phyloP scores from a whole-genome alignment of 2,797 vertebrate species.

The Acomys russatus region DNA sequence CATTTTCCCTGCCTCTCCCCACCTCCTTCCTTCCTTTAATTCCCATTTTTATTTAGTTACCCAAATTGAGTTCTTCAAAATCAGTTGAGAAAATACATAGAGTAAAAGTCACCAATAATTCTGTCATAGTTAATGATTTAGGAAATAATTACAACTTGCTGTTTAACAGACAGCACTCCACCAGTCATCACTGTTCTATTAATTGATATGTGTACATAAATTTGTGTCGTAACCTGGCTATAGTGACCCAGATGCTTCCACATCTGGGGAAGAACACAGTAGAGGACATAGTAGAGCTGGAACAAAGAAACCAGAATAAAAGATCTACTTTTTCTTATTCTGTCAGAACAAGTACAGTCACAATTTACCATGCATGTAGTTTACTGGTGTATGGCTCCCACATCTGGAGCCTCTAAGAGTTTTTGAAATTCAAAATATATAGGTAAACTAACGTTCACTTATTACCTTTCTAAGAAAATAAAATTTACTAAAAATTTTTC shows the following conservation, averaged over 20 bases:
- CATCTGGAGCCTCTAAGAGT: not conserved
- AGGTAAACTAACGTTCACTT: slow-evolving; percentile 46
- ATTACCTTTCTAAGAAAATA: slow-evolving; percentile 19
- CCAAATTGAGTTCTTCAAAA: slow-evolving; percentile 50
- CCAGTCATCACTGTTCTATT: not conserved
- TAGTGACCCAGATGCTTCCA: slow-evolving; percentile 17
- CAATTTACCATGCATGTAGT: not conserved
- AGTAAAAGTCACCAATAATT: slow-evolving; percentile 18
- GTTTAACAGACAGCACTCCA: not conserved
- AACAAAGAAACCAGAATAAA: slow-evolving; percentile 30
- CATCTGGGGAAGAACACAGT: slow-evolving; percentile 10
- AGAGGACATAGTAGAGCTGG: not conserved
- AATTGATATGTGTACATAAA: not conserved
- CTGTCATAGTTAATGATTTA: slow-evolving; percentile 20
- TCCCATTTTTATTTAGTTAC: slow-evolving; percentile 63
- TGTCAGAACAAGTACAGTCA: slow-evolving; percentile 2
- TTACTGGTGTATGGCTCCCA: not conserved
- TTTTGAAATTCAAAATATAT: slow-evolving; percentile 54
- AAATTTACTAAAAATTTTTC: not conserved
- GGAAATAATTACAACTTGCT: slow-evolving; percentile 15
- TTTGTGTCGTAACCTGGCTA: slow-evolving; percentile 36
- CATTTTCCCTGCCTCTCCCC: not conserved
- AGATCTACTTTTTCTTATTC: not conserved
- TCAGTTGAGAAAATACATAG: not conserved
- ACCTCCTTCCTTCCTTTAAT: not conserved